Evolutionary conservation across 2,797 vertebrate genomes (phyloP).

Genomic region (Muscicapa striata): DNA sequence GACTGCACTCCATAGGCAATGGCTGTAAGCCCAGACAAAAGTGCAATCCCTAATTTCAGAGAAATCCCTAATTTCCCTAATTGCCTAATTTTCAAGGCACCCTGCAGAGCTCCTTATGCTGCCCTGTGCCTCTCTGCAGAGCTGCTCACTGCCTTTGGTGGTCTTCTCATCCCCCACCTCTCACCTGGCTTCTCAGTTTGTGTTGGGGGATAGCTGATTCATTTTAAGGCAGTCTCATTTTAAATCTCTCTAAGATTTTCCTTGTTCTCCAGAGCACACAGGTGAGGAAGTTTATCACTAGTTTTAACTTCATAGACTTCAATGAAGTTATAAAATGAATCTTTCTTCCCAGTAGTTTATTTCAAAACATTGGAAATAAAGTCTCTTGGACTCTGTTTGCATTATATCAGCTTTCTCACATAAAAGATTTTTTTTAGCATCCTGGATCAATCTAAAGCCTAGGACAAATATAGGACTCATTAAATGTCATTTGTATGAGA

Average conservation of each 20-base stretch:
- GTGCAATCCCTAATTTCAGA: background rate
- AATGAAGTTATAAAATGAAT: background rate
- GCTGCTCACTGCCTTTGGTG: background rate
- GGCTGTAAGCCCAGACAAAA: background rate
- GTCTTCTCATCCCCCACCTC: background rate
- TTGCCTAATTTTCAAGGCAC: too few species aligned
- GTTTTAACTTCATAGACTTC: background rate
- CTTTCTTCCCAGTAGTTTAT: background rate
- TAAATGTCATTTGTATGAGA: constrained; percentile 39
- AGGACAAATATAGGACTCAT: constrained; percentile 40
- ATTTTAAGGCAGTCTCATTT: background rate
- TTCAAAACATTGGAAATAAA: background rate
- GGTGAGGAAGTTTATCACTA: background rate
- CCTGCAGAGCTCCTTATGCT: background rate
- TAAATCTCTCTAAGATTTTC: background rate
- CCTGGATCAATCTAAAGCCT: constrained; percentile 20
- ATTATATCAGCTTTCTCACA: constrained; percentile 19
- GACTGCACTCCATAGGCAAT: background rate
- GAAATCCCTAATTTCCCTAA: too few species aligned
- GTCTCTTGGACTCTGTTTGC: constrained; percentile 5
- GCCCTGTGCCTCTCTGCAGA: background rate
- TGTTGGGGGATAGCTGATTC: background rate
- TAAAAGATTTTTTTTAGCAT: background rate
- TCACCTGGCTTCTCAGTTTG: background rate
- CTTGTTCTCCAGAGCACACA: background rate